Evolutionary conservation across 2,113 vertebrate species (phyloP).

Genomic region (Microcebus jonahi): DNA sequence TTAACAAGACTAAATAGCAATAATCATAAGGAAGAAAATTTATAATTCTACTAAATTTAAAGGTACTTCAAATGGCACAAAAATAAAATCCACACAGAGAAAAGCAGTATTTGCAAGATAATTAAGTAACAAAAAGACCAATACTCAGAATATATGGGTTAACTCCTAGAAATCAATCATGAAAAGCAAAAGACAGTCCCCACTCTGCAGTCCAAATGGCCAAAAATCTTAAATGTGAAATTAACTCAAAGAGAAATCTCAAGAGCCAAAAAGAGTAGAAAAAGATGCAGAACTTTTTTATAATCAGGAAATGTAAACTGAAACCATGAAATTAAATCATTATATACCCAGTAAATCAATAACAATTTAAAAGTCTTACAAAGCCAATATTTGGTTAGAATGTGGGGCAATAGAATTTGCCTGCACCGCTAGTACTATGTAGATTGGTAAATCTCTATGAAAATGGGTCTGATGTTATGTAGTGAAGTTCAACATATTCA

Average conservation of each 20-base stretch:
- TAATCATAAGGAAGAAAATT: background rate
- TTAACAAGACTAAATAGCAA: background rate
- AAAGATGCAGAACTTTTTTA: background rate
- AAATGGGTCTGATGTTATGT: background rate
- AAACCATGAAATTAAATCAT: background rate
- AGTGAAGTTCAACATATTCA: background rate
- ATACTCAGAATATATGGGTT: background rate
- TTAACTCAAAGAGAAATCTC: background rate
- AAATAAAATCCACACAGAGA: background rate
- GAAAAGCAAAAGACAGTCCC: background rate
- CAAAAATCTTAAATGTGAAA: background rate
- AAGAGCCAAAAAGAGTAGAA: background rate
- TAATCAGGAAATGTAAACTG: background rate
- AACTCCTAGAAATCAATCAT: background rate
- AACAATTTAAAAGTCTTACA: background rate
- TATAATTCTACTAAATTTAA: background rate
- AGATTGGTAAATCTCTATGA: background rate
- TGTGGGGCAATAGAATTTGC: background rate
- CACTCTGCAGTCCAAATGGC: background rate
- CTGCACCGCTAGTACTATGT: background rate
- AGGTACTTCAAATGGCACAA: background rate
- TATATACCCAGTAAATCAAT: background rate
- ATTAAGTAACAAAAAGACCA: background rate
- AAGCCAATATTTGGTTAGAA: background rate
- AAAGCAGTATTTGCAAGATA: background rate